phyloP scores from a whole-genome alignment of 2,113 vertebrate genomes.

The Rhizomys pruinosus region DNA sequence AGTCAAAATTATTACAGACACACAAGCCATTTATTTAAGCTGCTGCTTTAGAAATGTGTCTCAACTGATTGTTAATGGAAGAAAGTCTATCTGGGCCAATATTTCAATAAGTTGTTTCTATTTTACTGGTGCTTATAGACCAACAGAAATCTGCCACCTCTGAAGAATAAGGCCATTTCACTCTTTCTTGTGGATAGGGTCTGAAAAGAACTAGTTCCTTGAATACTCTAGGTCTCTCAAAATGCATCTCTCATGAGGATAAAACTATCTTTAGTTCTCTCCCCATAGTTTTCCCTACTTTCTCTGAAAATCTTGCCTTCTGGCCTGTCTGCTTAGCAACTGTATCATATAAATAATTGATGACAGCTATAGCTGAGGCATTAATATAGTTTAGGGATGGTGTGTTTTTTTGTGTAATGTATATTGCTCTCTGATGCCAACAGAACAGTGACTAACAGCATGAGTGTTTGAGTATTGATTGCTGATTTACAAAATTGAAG shows the following conservation, averaged over 20 bases:
- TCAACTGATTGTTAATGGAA: constrained; percentile 86
- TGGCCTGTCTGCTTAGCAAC: constrained; percentile 48
- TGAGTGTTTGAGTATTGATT: constrained; percentile 63
- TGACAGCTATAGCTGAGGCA: constrained; percentile 51
- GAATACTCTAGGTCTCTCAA: not conserved
- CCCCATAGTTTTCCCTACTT: not conserved
- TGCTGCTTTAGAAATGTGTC: constrained; percentile 86
- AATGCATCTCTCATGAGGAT: constrained; percentile 23
- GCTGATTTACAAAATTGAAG: constrained; percentile 68
- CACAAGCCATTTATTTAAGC: constrained; percentile 87
- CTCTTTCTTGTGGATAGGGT: constrained; percentile 37
- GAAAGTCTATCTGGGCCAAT: constrained; percentile 84
- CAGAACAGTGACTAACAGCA: constrained; percentile 61
- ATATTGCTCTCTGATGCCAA: constrained; percentile 61
- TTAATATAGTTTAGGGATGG: constrained; percentile 73
- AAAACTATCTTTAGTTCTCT: constrained; percentile 21
- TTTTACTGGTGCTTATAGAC: constrained; percentile 78
- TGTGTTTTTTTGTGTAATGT: constrained; percentile 69
- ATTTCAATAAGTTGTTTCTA: constrained; percentile 84
- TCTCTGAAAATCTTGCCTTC: constrained; percentile 48
- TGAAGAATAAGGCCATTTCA: constrained; percentile 71
- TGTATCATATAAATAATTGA: constrained; percentile 76
- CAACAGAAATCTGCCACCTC: constrained; percentile 62
- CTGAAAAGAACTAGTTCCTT: constrained; percentile 56
- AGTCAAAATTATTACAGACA: constrained; percentile 88